These are phyloP conservation scores for Liparis tanakae DNA, from an alignment of 2,797 vertebrate species.

Conservation along the genomic window DNA sequence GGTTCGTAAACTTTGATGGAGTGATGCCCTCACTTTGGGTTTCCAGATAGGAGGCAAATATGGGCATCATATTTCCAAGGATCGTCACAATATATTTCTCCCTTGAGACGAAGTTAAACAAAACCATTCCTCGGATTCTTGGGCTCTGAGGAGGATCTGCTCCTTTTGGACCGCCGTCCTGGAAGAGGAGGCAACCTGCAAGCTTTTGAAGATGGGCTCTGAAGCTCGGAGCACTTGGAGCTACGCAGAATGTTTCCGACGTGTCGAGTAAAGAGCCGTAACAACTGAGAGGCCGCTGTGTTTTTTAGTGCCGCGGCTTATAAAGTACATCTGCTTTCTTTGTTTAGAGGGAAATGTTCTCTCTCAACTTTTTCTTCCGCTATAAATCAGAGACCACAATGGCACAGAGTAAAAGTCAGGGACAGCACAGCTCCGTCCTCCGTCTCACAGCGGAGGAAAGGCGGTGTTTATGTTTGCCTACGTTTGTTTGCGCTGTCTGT, in stretches of 20 bases:
- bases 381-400: conserved; percentile 80
- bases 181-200: conserved; percentile 52
- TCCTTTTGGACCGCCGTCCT: conserved; percentile 76
- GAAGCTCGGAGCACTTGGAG: conserved; percentile 50
- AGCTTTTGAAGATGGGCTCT: conserved; percentile 61
- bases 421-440: conserved; percentile 67
- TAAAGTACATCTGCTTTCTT: conserved; percentile 84
- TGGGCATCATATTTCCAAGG: conserved; percentile 74
- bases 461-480: conserved; percentile 70
- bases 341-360: conserved; percentile 80
- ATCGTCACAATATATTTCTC: conserved; percentile 76
- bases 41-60: conserved; percentile 65
- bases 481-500: conserved; percentile 64
- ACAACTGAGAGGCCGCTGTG: conserved; percentile 64
- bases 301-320: conserved; percentile 73
- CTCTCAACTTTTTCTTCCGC: conserved; percentile 75
- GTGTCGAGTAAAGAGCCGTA: conserved; percentile 55
- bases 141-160: conserved; percentile 73
- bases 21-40: conserved; percentile 64
- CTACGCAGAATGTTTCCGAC: conserved; percentile 58
- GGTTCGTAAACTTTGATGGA: conserved; percentile 69
- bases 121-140: conserved; percentile 83
- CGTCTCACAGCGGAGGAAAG: conserved; percentile 60
- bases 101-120: conserved; percentile 74
- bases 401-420: conserved; percentile 73